Evolutionary conservation across 2,113 vertebrate species (phyloP), one percentile per base, ranked within the genome.

Genomic region (Anarhynchus alexandrinus): DNA sequence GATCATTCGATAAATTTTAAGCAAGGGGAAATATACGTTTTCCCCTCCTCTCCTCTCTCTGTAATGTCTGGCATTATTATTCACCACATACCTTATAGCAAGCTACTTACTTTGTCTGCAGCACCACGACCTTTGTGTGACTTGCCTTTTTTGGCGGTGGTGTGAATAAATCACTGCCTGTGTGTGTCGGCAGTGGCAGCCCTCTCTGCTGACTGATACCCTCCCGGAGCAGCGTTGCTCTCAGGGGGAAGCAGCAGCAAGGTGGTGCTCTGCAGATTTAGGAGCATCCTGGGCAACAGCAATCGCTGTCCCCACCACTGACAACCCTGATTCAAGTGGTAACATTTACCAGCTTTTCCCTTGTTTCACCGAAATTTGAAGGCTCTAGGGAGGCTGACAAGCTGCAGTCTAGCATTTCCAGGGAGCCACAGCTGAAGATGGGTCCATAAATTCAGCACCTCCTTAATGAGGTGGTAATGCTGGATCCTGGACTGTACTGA

Each of bases 221-320:
- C 67, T 87, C 23, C 27, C 0, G 1, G 12, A 71, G 4, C 0
- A 0, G 15, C 0, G 0, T 16, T 86, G 49, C 15, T 49, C 86
- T 45, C 45, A 40, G 2, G 14, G 27, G 26, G 22, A 21, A 59
- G 38, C 23, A 65, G 43, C 29, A 70, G 22, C 40, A 66, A 64
- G 27, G 49, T 38, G 15, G 4, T 84, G 26, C 12, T 74, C 32
- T 58, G 59, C 36, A 90, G 66, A 21, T 82, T 73, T 45, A 80
- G 62, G 40, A 90, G 8, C 76, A 66, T 19, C 17, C 9, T 25
- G 79, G 82, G 45, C 45, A 82, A 54, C 7, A 70, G 30, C 16
- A 36, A 4, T 71, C 3, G 2, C 0, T 0, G 65, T 51, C 13
- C 51, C 32, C 43, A 42, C 12, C 43, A 16, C 11, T 55, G 83